These are phyloP conservation scores for Habroteleia sp. DNA, from an alignment of 2,888 invertebrate genomes.

Conservation along the genomic window DNA sequence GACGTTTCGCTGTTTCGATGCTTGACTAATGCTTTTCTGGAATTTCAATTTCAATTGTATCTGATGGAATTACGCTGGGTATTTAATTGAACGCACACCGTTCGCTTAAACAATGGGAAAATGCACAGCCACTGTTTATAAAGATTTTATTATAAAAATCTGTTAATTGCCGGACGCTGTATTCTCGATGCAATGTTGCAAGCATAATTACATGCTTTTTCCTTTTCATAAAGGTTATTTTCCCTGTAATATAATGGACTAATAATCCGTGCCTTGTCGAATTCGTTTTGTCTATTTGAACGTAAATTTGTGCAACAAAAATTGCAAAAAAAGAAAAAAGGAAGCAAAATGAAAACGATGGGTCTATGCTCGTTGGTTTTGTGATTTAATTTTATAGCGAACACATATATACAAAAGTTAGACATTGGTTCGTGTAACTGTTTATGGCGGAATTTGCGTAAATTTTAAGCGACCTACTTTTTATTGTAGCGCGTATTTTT, in stretches of 20 bases:
- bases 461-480: slow-evolving; percentile 12
- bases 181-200: slow-evolving; percentile 1
- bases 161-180: slow-evolving; percentile 38
- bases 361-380: neutral
- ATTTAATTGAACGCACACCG: slow-evolving; percentile 50
- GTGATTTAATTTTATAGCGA: slow-evolving; percentile 21
- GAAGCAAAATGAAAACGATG: neutral
- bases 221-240: neutral
- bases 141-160: slow-evolving; percentile 47
- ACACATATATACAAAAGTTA: slow-evolving; percentile 6
- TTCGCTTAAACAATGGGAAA: slow-evolving; percentile 35
- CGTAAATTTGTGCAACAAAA: neutral
- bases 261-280: slow-evolving; percentile 6
- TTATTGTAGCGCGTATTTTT: slow-evolving; percentile 25
- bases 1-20: slow-evolving; percentile 59
- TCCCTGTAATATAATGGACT: slow-evolving; percentile 1
- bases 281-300: slow-evolving; percentile 2
- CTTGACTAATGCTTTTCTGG: slow-evolving; percentile 64
- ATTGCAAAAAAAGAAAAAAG: neutral
- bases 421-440: slow-evolving; percentile 15
- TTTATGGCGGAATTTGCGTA: slow-evolving; percentile 15
- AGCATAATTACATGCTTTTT: slow-evolving; percentile 7
- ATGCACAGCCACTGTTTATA: slow-evolving; percentile 15
- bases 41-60: slow-evolving; percentile 64
- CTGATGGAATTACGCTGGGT: slow-evolving; percentile 56